Evolutionary conservation across 2,797 vertebrate species (phyloP).

Genomic region (Microhierax caerulescens): DNA sequence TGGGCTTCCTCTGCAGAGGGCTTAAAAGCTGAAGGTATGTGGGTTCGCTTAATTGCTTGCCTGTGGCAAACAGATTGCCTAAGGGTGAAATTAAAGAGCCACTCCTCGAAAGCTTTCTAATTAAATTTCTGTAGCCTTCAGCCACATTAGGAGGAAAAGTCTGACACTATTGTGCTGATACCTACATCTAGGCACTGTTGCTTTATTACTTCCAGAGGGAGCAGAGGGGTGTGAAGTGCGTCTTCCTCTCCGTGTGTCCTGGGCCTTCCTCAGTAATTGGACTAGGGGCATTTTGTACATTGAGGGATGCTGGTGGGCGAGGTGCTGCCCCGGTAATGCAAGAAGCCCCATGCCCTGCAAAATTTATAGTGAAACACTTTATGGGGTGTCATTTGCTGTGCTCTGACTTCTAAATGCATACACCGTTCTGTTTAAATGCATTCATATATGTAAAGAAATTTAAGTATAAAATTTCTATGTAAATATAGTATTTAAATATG

Average conservation of each 20-base stretch:
- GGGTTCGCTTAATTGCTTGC: background rate
- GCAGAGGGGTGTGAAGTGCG: background rate
- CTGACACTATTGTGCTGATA: background rate
- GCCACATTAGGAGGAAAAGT: background rate
- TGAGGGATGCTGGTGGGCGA: background rate
- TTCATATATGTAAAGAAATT: background rate
- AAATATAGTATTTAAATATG: background rate
- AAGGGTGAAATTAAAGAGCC: background rate
- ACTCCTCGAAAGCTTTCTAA: background rate
- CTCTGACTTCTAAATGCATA: background rate
- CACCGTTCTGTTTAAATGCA: background rate
- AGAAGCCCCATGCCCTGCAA: background rate
- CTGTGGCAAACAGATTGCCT: conserved; percentile 39
- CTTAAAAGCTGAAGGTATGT: background rate
- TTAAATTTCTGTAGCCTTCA: background rate
- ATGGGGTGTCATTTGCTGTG: background rate
- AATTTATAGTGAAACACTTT: background rate
- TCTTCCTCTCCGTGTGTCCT: background rate
- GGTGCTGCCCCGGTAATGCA: background rate
- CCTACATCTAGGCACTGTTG: background rate
- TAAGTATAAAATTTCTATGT: background rate
- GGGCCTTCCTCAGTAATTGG: background rate
- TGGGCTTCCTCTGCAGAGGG: background rate
- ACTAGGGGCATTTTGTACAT: rapidly evolving
- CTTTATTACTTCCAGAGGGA: background rate